Base-by-base conservation (phyloP, 1,140 invertebrate genomes). In the Drosophila insularis region DNA sequence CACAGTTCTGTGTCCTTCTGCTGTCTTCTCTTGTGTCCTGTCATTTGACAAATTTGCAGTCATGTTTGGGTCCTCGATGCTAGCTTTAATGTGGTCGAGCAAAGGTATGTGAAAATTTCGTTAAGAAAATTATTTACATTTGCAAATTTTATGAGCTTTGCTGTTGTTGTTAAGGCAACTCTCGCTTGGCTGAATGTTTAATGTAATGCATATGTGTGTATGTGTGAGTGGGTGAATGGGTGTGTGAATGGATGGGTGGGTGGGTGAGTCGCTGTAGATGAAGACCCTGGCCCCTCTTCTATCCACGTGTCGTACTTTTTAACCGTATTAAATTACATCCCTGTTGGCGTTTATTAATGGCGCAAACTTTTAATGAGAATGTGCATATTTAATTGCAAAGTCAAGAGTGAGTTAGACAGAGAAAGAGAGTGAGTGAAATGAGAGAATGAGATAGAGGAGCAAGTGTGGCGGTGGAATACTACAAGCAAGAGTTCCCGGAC, bases 301-400 rank as follows among this genome's bases (percentile, higher is more conserved):
- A 71, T 78, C 73, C 81, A 86, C 81, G 71, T 85, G 81, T 86
- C 79, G 81, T 86, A 85, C 81, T 86, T 82, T 87, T 89, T 89
- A 89, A 84, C 84, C 84, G 84, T 85, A 81, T 90, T 89, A 80
- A 81, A 89, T 89, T 71, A 84, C 89, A 90, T 90, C 89, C 84
- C 89, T 81, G 75, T 78, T 90, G 84, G 84, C 89, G 82, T 90
- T 90, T 90, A 90, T 90, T 90, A 90, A 90, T 90, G 89, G 84
- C 84, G 78, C 84, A 90, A 90, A 90, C 84, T 90, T 90, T 90
- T 90, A 90, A 90, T 90, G 89, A 90, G 89, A 90, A 90, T 90
- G 89, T 90, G 89, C 89, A 90, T 90, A 90, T 89, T 90, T 90
- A 90, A 90, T 90, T 90, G 86, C 86, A 82, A 78, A 89, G 81